phyloP scores from a whole-genome alignment of 2,797 vertebrate genomes.

The Selene dorsalis region DNA sequence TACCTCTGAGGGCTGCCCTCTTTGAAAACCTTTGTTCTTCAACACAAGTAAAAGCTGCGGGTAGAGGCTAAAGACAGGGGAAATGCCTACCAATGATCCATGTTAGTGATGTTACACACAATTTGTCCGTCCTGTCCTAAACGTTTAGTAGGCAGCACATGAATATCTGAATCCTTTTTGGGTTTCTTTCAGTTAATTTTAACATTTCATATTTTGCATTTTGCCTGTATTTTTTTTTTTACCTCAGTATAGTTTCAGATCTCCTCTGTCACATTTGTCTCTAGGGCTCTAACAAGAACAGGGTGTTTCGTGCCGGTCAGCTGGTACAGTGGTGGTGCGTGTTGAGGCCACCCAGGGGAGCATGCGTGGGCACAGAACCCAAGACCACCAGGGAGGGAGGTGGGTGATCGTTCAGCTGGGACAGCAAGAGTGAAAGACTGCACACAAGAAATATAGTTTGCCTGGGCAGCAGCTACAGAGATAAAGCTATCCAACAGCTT shows the following conservation, averaged over 20 bases:
- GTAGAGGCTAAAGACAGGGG: slow-evolving; percentile 38
- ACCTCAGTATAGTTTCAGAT: no score
- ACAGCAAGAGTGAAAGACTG: no score
- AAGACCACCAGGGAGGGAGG: neutral
- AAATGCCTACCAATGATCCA: slow-evolving; percentile 20
- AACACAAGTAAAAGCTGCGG: slow-evolving; percentile 22
- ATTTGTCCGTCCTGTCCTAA: neutral
- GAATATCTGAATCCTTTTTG: neutral
- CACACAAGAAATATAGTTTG: no score
- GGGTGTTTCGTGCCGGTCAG: neutral
- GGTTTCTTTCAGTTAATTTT: neutral
- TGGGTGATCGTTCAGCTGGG: no score
- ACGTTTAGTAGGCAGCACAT: neutral
- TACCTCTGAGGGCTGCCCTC: slow-evolving; percentile 49
- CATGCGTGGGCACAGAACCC: neutral
- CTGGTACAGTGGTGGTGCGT: neutral
- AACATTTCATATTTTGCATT: neutral
- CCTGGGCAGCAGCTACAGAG: no score
- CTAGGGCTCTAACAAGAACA: neutral
- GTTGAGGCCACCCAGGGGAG: no score
- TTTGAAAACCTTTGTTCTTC: slow-evolving; percentile 57
- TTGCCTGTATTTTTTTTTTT: no score
- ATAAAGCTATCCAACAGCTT: no score
- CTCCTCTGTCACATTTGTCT: no score
- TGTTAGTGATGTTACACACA: neutral